These are phyloP conservation scores for Cetoscarus ocellatus DNA, from an alignment of 2,797 vertebrate genomes.

Conservation along the genomic window DNA sequence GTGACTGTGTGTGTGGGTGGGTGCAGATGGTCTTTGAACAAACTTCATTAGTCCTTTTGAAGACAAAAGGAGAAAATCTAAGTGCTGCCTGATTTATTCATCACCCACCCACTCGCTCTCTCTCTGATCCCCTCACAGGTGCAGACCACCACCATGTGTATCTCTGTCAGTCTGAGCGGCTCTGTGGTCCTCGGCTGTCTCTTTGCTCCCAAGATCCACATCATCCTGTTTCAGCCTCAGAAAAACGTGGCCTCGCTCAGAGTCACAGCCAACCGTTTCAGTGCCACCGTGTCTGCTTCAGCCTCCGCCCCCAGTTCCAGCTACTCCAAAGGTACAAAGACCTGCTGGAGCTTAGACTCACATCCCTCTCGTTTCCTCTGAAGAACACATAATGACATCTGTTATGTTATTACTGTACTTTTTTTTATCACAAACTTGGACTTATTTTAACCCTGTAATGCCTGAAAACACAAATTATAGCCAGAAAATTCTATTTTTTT, in stretches of 20 bases:
- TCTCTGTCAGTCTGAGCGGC: slow-evolving; percentile 97
- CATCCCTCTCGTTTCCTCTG: not conserved
- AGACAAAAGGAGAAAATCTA: slow-evolving; percentile 33
- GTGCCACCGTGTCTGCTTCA: slow-evolving; percentile 84
- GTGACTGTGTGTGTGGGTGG: not conserved
- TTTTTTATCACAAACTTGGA: too few species aligned
- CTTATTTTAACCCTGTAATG: too few species aligned
- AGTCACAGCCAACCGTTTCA: slow-evolving; percentile 90
- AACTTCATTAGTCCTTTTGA: slow-evolving; percentile 45
- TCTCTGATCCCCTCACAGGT: slow-evolving; percentile 84
- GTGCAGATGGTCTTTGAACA: slow-evolving; percentile 46
- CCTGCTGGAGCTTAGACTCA: not conserved
- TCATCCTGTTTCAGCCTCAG: slow-evolving; percentile 99
- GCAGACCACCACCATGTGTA: slow-evolving; percentile 99
- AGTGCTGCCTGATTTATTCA: slow-evolving; percentile 64
- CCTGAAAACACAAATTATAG: too few species aligned
- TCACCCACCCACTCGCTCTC: slow-evolving; percentile 57
- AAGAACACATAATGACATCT: too few species aligned
- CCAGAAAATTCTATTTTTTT: too few species aligned
- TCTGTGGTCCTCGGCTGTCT: slow-evolving; percentile 98
- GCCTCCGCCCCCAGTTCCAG: slow-evolving; percentile 84
- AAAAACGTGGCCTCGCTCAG: slow-evolving; percentile 95
- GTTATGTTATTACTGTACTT: too few species aligned
- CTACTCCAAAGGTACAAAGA: slow-evolving; percentile 88
- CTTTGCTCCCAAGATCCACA: slow-evolving; percentile 97